Conservation (phyloP, 92 coral and sea anemone genomes). For the Heliopora coerulea region DNA sequence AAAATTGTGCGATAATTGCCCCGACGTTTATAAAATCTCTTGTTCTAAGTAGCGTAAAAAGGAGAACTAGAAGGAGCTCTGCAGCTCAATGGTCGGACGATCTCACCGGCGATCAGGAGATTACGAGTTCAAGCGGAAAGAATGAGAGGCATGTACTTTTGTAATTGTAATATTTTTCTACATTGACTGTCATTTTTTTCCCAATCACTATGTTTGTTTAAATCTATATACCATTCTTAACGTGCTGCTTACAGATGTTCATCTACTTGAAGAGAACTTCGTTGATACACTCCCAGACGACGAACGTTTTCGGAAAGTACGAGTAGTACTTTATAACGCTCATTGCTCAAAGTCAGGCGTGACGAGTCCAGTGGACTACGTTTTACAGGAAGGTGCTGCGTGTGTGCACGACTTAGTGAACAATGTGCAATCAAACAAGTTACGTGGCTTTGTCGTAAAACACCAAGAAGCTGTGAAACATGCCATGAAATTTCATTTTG, state of each 20-base stretch:
- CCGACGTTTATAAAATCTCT: too few relatives aligned
- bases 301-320: slow-evolving; percentile 79
- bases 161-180: background rate
- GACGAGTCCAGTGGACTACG: slow-evolving; percentile 90
- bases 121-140: too few relatives aligned
- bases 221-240: slow-evolving; percentile 46
- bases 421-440: slow-evolving; percentile 68
- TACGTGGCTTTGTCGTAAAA: slow-evolving; percentile 82
- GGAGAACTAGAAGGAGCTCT: too few relatives aligned
- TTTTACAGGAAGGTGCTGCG: slow-evolving; percentile 82
- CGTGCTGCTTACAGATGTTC: slow-evolving; percentile 60
- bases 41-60: too few relatives aligned
- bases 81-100: too few relatives aligned
- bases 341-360: slow-evolving; percentile 91
- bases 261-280: slow-evolving; percentile 72
- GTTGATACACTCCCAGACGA: slow-evolving; percentile 80
- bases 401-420: slow-evolving; percentile 53
- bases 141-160: too few relatives aligned
- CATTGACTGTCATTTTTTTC: background rate
- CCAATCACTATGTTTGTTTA: too few relatives aligned
- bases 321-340: slow-evolving; percentile 78
- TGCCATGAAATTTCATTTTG: slow-evolving; percentile 84
- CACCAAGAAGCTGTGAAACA: slow-evolving; percentile 78
- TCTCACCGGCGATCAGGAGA: too few relatives aligned
- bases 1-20: too few relatives aligned